A percentile compares a stretch with the other conserved stretches of the same genome.
phyloP scores from a whole-genome alignment of 2,888 invertebrate species.

The Esperia sulphurella region DNA sequence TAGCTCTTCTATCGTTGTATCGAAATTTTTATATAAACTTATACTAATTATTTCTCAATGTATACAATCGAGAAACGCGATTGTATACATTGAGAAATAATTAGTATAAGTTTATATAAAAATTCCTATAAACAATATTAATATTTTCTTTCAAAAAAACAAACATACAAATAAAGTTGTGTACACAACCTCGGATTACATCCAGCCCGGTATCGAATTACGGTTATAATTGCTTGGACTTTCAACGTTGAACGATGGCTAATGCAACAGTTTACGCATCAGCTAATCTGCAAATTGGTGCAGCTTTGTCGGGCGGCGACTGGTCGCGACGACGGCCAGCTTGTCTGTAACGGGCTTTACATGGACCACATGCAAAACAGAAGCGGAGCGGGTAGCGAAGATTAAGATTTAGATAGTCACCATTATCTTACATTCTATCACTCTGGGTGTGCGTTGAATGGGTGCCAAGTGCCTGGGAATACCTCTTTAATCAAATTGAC shows the following conservation, averaged over 20 bases:
- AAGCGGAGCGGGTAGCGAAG: slow-evolving; percentile 3
- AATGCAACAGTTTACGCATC: slow-evolving; percentile 74
- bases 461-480: not conserved
- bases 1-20: too few relatives aligned
- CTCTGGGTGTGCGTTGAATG: not conserved
- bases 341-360: slow-evolving; percentile 32
- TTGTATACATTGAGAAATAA: not conserved
- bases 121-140: not conserved
- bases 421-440: too few relatives aligned
- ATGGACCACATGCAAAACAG: not conserved
- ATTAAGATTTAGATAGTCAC: too few relatives aligned
- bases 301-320: slow-evolving; percentile 64
- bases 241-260: slow-evolving; percentile 49
- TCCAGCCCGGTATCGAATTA: slow-evolving; percentile 44
- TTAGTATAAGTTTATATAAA: too few relatives aligned
- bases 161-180: slow-evolving; percentile 37
- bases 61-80: not conserved
- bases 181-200: slow-evolving; percentile 33
- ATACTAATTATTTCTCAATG: not conserved
- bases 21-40: too few relatives aligned
- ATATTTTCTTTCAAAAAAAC: slow-evolving; percentile 11
- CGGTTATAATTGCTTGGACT: slow-evolving; percentile 54
- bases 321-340: slow-evolving; percentile 35
- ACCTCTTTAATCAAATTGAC: not conserved
- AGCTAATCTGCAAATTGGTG: slow-evolving; percentile 71